phyloP scores from a whole-genome alignment of 2,797 vertebrate genomes.

The Sebastes melanostomus region DNA sequence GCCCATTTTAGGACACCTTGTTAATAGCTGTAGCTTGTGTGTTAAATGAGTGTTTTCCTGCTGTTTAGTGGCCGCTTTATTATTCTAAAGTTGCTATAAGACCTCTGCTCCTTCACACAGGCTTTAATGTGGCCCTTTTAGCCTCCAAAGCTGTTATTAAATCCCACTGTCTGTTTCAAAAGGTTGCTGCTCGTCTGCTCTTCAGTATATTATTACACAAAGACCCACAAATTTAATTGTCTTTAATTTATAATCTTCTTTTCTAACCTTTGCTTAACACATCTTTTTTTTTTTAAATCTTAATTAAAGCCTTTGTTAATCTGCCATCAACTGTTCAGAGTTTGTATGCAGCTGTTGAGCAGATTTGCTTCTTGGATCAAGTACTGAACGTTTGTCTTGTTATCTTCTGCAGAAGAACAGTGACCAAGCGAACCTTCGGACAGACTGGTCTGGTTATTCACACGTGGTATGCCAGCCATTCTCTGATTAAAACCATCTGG shows the following conservation, averaged over 20 bases:
- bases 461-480: conserved; percentile 97
- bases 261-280: not conserved
- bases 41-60: conserved; percentile 49
- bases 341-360: not conserved
- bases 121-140: conserved; percentile 44
- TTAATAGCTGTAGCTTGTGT: conserved; percentile 51
- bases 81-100: conserved; percentile 32
- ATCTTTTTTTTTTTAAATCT: not conserved
- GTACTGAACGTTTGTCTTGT: conserved; percentile 7
- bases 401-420: conserved; percentile 84
- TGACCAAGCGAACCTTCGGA: conserved; percentile 92
- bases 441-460: conserved; percentile 93
- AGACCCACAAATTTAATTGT: conserved; percentile 15
- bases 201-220: conserved; percentile 17
- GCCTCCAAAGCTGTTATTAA: conserved; percentile 42
- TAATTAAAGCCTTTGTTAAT: not conserved
- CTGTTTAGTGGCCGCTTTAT: conserved; percentile 31
- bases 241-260: not conserved
- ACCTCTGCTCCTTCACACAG: conserved; percentile 2
- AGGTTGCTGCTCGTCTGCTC: conserved; percentile 8
- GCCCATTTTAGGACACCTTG: conserved; percentile 29
- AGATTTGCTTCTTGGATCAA: not conserved
- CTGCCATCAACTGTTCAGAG: not conserved
- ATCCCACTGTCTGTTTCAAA: conserved; percentile 39
- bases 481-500: conserved; percentile 99